A percentile compares a stretch with the other conserved stretches of the same genome.
Conservation (phyloP, 1,140 invertebrate genomes). For the Caenorhabditis elegans region DNA sequence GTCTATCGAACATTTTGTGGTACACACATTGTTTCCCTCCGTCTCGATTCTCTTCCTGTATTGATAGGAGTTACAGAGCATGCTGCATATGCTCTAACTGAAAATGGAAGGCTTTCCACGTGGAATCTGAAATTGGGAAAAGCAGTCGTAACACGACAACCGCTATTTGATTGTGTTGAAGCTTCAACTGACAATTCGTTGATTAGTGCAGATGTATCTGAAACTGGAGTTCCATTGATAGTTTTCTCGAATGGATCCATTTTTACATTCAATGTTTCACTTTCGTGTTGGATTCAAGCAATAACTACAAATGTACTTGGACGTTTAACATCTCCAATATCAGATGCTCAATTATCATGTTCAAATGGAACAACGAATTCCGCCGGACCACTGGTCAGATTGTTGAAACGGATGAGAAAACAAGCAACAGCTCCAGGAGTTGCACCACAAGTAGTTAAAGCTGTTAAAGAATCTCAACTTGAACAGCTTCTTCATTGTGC, state of each 20-base stretch:
- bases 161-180: background rate
- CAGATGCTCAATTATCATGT: background rate
- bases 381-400: background rate
- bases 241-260: slow-evolving; percentile 20
- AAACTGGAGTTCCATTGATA: background rate
- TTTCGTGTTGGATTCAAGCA: background rate
- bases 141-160: background rate
- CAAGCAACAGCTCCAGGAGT: background rate
- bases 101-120: background rate
- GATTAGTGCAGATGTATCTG: background rate
- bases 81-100: background rate
- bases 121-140: background rate
- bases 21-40: background rate
- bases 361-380: background rate
- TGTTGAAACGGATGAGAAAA: background rate
- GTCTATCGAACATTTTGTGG: background rate
- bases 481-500: background rate
- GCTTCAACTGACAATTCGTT: background rate
- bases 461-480: background rate
- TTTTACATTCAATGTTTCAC: background rate
- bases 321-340: background rate
- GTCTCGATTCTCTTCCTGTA: background rate
- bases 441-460: background rate
- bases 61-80: background rate
- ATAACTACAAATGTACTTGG: background rate